These are phyloP conservation scores for Meloe dianella DNA, from an alignment of 2,888 invertebrate species.

Conservation along the genomic window DNA sequence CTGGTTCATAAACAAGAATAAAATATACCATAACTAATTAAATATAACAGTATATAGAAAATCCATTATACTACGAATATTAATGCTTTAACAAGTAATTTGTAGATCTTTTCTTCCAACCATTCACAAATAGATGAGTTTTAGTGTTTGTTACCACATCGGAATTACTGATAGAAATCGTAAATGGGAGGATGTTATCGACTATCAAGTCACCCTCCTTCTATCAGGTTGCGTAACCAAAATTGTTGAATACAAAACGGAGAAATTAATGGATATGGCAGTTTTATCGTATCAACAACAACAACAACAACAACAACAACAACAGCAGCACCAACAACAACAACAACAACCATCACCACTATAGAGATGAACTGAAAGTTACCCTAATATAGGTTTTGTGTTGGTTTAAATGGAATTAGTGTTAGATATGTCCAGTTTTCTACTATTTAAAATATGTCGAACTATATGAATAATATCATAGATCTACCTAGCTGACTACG, in stretches of 20 bases:
- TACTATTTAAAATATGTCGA: constrained; percentile 25
- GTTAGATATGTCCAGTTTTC: constrained; percentile 18
- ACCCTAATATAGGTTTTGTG: constrained; percentile 31
- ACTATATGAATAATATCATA: constrained; percentile 16
- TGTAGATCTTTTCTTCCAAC: background rate
- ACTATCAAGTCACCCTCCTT: background rate
- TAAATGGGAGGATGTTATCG: background rate
- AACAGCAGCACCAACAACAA: constrained; percentile 25
- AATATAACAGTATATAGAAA: background rate
- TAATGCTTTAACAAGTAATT: background rate
- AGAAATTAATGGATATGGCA: constrained; percentile 21
- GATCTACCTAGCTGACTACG: background rate
- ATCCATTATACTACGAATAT: background rate
- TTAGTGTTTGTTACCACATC: background rate
- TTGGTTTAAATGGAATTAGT: constrained; percentile 31
- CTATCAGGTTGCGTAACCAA: background rate
- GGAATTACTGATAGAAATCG: background rate
- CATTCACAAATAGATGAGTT: background rate
- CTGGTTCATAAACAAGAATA: no score
- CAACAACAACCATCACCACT: constrained; percentile 22
- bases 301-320: constrained; percentile 18
- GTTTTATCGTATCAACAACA: constrained; percentile 23
- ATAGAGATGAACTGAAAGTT: background rate
- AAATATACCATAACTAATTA: no score
- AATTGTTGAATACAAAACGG: constrained; percentile 1